Conservation (phyloP, 2,888 invertebrate species). For the Prionchulus punctatus region DNA sequence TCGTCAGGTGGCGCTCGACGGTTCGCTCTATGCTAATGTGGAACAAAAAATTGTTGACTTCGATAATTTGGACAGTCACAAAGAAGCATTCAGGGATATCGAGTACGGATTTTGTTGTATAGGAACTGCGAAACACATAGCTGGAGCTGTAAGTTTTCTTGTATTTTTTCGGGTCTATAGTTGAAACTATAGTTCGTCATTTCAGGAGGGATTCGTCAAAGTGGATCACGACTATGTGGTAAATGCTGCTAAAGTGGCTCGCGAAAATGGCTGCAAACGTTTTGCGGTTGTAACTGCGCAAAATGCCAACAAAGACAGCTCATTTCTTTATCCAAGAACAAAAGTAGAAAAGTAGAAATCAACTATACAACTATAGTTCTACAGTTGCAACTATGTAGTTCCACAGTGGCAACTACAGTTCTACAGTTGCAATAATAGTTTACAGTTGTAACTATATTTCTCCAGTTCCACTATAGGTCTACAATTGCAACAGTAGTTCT, state of each 20-base stretch:
- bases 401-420: no score
- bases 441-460: no score
- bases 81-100: constrained; percentile 33
- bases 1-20: no score
- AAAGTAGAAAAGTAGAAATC: constrained; percentile 37
- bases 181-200: no score
- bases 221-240: constrained; percentile 42
- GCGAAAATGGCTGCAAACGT: constrained; percentile 36
- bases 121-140: constrained; percentile 39
- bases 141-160: constrained; percentile 39
- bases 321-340: constrained; percentile 36
- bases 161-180: no score
- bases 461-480: no score
- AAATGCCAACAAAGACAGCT: constrained; percentile 38
- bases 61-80: constrained; percentile 38
- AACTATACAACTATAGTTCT: no score
- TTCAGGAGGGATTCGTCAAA: constrained; percentile 37
- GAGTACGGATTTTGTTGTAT: constrained; percentile 40
- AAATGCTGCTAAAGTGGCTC: constrained; percentile 37
- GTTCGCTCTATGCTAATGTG: no score
- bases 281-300: constrained; percentile 38
- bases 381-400: no score
- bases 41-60: constrained; percentile 40
- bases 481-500: no score
- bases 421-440: no score